A percentile compares a stretch with the other conserved stretches of the same genome.
These are phyloP conservation scores for Molanna angustata DNA, from an alignment of 2,888 invertebrate species.

Conservation along the genomic window DNA sequence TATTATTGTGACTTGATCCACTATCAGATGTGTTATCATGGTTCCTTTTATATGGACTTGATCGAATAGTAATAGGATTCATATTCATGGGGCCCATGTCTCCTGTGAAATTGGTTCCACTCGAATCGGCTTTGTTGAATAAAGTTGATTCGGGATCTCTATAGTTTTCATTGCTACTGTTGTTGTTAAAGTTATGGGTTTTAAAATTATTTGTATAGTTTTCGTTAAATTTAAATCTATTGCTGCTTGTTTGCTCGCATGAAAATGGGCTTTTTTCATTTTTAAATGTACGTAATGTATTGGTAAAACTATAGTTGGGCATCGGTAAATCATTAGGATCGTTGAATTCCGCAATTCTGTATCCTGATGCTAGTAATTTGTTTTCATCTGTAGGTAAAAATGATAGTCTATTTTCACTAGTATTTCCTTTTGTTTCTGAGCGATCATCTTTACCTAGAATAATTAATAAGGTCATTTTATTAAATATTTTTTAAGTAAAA, in stretches of 20 bases:
- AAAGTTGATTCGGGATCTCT: conserved; percentile 12
- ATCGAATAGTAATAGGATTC: conserved; percentile 13
- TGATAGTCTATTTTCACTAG: conserved; percentile 35
- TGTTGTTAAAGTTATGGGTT: conserved; percentile 9
- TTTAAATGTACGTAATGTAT: conserved; percentile 54
- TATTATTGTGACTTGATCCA: conserved; percentile 22
- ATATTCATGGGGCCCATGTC: conserved; percentile 21
- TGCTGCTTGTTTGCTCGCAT: conserved; percentile 8
- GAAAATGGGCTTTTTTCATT: conserved; percentile 40
- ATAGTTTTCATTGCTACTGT: conserved; percentile 14
- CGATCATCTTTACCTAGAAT: conserved; percentile 14
- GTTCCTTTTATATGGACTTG: conserved; percentile 12
- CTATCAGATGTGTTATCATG: conserved; percentile 21
- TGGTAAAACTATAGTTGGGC: conserved; percentile 59
- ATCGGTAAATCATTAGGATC: conserved; percentile 54
- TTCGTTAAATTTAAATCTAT: conserved; percentile 15
- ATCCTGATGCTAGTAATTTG: conserved; percentile 49
- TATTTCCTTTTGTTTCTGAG: conserved; percentile 12
- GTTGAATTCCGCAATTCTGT: conserved; percentile 39
- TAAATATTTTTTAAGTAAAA: not conserved
- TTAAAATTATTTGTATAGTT: conserved; percentile 17
- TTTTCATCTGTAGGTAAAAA: conserved; percentile 55
- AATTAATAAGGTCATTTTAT: too few relatives aligned
- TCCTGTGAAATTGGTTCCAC: conserved; percentile 10
- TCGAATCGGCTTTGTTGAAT: conserved; percentile 15